Conservation (phyloP, 1,140 invertebrate species). For the Dermatophagoides farinae region DNA sequence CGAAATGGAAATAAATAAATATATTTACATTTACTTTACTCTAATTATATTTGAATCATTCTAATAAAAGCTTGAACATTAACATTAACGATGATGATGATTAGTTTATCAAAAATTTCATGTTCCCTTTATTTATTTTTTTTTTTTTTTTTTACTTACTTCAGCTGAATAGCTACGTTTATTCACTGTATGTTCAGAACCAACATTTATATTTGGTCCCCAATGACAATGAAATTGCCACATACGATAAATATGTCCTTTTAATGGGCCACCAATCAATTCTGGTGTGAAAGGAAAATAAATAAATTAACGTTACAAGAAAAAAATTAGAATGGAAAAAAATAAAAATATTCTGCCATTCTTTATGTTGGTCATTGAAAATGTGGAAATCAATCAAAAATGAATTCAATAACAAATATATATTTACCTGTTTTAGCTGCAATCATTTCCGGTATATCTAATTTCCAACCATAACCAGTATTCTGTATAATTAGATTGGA, state of each 20-base stretch:
- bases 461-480: slow-evolving; percentile 5
- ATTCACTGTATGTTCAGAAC: slow-evolving; percentile 74
- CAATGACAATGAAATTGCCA: slow-evolving; percentile 12
- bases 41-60: too few species aligned
- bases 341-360: too few species aligned
- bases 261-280: not conserved
- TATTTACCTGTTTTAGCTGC: not conserved
- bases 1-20: too few species aligned
- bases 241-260: not conserved
- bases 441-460: slow-evolving; percentile 1
- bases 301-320: too few species aligned
- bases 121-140: not conserved
- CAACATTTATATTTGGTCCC: not conserved
- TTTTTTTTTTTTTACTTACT: not conserved
- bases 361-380: too few species aligned
- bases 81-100: too few species aligned
- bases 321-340: too few species aligned
- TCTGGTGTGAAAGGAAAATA: not conserved
- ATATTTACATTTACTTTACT: too few species aligned
- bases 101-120: too few species aligned
- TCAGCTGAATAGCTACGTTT: slow-evolving; percentile 67
- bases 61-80: too few species aligned
- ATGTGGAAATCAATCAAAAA: too few species aligned
- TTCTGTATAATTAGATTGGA: not conserved
- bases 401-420: too few species aligned